These are phyloP conservation scores for Nansenia antarctica DNA, from an alignment of 2,113 vertebrate genomes.

Conservation along the genomic window DNA sequence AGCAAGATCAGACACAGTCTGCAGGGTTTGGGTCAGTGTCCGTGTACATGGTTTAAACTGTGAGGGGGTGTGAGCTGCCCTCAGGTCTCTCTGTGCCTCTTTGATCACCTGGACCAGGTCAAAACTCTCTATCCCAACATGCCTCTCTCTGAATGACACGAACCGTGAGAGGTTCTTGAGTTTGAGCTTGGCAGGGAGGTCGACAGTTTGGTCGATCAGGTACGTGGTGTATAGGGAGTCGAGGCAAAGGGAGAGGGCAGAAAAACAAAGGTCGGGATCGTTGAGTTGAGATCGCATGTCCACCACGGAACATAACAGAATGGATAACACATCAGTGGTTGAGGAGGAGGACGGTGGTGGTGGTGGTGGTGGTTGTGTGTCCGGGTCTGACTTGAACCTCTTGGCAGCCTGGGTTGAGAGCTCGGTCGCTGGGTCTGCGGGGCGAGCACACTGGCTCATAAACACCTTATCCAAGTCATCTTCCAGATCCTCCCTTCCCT, in stretches of 20 bases:
- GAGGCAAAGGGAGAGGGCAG: slow-evolving; percentile 79
- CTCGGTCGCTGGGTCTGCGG: slow-evolving; percentile 59
- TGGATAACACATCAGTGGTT: slow-evolving; percentile 44
- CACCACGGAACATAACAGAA: slow-evolving; percentile 78
- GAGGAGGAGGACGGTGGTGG: not conserved
- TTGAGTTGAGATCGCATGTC: slow-evolving; percentile 66
- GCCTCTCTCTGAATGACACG: slow-evolving; percentile 57
- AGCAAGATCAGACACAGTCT: slow-evolving; percentile 65
- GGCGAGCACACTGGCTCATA: slow-evolving; percentile 57
- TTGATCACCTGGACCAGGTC: slow-evolving; percentile 67
- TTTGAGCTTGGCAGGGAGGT: slow-evolving; percentile 70
- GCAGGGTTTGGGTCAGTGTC: slow-evolving; percentile 69
- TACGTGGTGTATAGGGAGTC: slow-evolving; percentile 76
- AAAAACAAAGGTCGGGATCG: slow-evolving; percentile 68
- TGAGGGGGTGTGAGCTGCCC: slow-evolving; percentile 44
- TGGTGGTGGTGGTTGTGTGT: slow-evolving; percentile 27
- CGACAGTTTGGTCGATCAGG: slow-evolving; percentile 43
- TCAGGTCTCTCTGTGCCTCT: slow-evolving; percentile 80
- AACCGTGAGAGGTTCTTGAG: slow-evolving; percentile 73
- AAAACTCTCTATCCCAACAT: slow-evolving; percentile 32
- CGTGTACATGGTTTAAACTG: slow-evolving; percentile 50
- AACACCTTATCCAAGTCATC: slow-evolving; percentile 74
- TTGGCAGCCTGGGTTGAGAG: slow-evolving; percentile 78
- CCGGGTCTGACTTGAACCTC: slow-evolving; percentile 83
- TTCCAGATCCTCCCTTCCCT: slow-evolving; percentile 55